phyloP scores from a whole-genome alignment of 2,888 invertebrate species.

The Aphidius colemani region DNA sequence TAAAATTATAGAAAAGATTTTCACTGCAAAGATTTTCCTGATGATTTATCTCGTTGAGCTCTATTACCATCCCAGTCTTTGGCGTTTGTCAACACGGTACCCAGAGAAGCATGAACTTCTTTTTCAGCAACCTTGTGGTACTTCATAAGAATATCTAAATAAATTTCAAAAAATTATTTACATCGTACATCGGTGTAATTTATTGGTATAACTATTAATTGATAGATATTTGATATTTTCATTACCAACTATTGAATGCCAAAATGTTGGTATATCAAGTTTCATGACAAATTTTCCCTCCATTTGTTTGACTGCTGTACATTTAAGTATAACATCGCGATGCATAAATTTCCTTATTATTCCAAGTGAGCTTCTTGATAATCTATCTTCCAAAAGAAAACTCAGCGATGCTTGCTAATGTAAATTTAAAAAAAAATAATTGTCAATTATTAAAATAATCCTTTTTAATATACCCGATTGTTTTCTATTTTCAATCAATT shows the following conservation, averaged over 20 bases:
- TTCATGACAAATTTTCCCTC: neutral
- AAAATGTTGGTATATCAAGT: neutral
- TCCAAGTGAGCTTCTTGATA: neutral
- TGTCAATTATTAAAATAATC: no score
- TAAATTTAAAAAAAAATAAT: no score
- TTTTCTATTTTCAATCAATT: no score
- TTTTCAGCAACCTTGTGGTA: neutral
- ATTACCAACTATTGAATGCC: conserved; percentile 1
- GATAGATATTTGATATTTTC: neutral
- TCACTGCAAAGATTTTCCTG: no score
- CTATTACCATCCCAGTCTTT: conserved; percentile 1
- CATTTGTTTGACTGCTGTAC: neutral
- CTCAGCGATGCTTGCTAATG: neutral
- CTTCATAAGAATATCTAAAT: neutral
- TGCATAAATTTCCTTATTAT: neutral
- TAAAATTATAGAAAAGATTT: no score
- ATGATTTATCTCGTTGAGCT: neutral
- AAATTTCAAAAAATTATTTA: neutral
- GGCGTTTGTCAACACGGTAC: neutral
- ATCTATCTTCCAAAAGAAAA: neutral
- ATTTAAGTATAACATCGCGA: neutral
- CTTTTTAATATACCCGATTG: no score
- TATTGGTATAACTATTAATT: neutral
- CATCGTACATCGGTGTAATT: no score
- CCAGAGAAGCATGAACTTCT: neutral